A percentile compares a stretch with the other conserved stretches of the same genome.
phyloP scores from a whole-genome alignment of 2,888 invertebrate species.

The Priocnemis perturbator region DNA sequence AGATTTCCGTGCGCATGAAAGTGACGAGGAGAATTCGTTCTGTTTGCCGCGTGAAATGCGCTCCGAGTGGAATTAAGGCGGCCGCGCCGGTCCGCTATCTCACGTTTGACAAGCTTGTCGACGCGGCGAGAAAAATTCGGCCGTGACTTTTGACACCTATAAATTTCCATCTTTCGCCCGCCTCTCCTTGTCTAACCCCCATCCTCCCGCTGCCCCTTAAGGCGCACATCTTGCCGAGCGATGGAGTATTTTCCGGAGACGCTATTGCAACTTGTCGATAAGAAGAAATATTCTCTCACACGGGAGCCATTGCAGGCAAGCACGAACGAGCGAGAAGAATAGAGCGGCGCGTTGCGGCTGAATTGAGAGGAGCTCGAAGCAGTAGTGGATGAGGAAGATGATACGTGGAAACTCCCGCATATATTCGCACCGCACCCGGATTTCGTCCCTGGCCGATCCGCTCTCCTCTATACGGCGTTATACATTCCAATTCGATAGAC shows the following conservation, averaged over 20 bases:
- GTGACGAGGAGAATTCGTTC: too few relatives aligned
- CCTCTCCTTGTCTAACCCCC: too few relatives aligned
- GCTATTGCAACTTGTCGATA: conserved; percentile 62
- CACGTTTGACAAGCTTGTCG: too few relatives aligned
- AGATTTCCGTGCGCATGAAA: too few relatives aligned
- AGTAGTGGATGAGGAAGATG: conserved; percentile 38
- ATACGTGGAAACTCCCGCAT: conserved; percentile 55
- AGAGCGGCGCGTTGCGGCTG: conserved; percentile 24
- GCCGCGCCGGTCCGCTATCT: too few relatives aligned
- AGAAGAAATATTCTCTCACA: conserved; percentile 60
- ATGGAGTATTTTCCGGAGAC: conserved; percentile 31
- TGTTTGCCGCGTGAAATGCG: too few relatives aligned
- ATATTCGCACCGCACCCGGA: conserved; percentile 26
- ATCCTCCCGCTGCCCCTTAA: too few relatives aligned
- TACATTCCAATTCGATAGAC: conserved; percentile 65
- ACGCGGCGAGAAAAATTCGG: too few relatives aligned
- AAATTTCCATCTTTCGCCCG: conserved; percentile 26
- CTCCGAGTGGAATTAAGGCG: too few relatives aligned
- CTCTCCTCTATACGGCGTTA: conserved; percentile 38
- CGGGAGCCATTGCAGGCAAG: conserved; percentile 31
- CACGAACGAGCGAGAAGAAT: conserved; percentile 42
- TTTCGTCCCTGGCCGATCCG: conserved; percentile 45
- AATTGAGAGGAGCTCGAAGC: conserved; percentile 25
- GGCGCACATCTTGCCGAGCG: background rate
- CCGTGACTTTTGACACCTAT: conserved; percentile 12